Conservation (phyloP, 2,797 vertebrate species). For the Melanotaenia trifasciata region DNA sequence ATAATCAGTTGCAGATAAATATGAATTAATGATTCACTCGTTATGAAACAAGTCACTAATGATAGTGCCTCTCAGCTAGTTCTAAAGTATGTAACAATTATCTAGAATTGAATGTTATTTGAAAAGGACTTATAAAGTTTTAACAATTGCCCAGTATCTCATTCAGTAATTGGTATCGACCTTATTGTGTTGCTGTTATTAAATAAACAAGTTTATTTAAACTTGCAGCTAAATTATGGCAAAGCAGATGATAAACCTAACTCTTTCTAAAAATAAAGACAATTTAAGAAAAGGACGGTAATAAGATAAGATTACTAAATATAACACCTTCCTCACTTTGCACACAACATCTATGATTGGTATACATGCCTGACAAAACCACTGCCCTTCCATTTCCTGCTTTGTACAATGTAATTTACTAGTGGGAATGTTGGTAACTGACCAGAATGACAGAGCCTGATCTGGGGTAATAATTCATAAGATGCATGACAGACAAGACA, state of each 20-base stretch:
- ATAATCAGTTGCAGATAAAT: background rate
- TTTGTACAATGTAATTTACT: conserved; percentile 59
- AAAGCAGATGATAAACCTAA: background rate
- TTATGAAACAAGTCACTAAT: background rate
- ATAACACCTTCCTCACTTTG: background rate
- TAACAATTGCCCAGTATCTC: background rate
- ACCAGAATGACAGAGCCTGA: conserved; percentile 45
- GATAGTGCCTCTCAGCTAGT: background rate
- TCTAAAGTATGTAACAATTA: background rate
- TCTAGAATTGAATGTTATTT: background rate
- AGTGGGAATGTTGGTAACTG: conserved; percentile 44
- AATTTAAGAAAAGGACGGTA: background rate
- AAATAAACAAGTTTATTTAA: background rate
- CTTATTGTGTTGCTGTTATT: too few relatives aligned
- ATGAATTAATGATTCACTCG: background rate
- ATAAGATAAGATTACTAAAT: background rate
- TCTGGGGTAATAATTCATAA: conserved; percentile 58
- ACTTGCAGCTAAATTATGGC: background rate
- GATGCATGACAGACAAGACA: conserved; percentile 52
- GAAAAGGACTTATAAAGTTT: background rate
- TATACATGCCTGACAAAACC: background rate
- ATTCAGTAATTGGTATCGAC: background rate
- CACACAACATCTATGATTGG: conserved; percentile 24
- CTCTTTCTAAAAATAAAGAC: background rate
- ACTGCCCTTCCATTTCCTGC: conserved; percentile 34